A percentile compares a stretch with the other conserved stretches of the same genome.
Conservation (phyloP, 1,140 invertebrate genomes). For the Diuraphis noxia region DNA sequence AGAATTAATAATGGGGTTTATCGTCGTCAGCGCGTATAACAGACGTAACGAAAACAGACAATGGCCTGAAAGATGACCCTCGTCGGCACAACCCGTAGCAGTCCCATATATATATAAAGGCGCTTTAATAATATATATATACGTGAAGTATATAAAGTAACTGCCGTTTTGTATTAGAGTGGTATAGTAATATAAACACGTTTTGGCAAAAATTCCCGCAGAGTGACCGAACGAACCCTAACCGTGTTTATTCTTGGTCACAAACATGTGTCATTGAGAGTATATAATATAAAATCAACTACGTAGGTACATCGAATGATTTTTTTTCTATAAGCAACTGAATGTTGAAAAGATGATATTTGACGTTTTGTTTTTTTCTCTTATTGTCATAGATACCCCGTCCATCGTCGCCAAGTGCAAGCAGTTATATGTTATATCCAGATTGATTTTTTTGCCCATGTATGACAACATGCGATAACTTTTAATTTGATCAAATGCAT, state of each 20-base stretch:
- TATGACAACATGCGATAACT: background rate
- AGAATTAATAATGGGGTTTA: background rate
- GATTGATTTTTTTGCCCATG: background rate
- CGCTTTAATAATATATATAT: background rate
- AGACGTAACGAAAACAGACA: slow-evolving; percentile 4
- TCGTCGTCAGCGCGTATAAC: background rate
- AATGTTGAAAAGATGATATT: background rate
- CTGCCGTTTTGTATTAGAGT: background rate
- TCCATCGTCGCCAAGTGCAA: background rate
- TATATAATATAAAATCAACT: background rate
- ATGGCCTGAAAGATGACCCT: background rate
- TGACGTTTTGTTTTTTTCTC: background rate
- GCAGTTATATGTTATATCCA: background rate
- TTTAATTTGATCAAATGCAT: background rate
- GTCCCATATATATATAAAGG: background rate
- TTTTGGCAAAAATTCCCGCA: background rate
- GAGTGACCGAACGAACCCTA: background rate
- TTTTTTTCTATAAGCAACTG: background rate
- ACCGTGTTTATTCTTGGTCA: background rate
- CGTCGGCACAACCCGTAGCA: background rate
- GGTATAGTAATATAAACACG: background rate
- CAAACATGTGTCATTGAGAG: background rate
- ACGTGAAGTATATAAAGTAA: background rate
- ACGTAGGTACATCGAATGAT: background rate
- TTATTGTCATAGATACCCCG: background rate